These are phyloP conservation scores for Xyrichtys novacula DNA, from an alignment of 2,797 vertebrate genomes.

Conservation along the genomic window DNA sequence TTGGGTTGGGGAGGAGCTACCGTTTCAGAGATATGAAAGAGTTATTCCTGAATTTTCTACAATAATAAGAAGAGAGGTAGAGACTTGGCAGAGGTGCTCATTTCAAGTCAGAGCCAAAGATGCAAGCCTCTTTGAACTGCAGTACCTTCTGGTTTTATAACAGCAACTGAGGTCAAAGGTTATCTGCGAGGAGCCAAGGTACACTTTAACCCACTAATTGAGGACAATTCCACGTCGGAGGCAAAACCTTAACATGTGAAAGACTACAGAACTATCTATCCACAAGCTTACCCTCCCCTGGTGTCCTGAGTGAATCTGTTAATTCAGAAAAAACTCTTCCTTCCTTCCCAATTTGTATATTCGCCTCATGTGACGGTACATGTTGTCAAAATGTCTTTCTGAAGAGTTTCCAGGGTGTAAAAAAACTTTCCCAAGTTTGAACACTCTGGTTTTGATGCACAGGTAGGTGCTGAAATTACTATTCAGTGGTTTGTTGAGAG, in stretches of 20 bases:
- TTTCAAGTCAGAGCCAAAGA: conserved; percentile 22
- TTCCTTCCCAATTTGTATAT: too few species aligned
- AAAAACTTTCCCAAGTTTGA: too few species aligned
- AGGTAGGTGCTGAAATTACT: too few species aligned
- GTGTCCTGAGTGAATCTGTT: neutral
- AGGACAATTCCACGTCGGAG: conserved; percentile 69
- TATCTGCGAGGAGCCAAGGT: conserved; percentile 64
- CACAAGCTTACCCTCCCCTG: neutral
- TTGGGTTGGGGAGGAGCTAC: conserved; percentile 68
- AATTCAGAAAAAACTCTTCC: neutral
- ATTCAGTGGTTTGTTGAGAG: too few species aligned
- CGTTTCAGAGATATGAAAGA: conserved; percentile 9
- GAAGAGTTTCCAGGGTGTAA: too few species aligned
- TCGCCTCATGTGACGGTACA: too few species aligned
- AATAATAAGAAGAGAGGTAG: conserved; percentile 14
- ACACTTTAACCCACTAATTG: conserved; percentile 63
- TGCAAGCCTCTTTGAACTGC: neutral
- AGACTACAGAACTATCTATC: neutral
- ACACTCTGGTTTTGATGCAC: too few species aligned
- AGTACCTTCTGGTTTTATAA: conserved; percentile 71
- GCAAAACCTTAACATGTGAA: neutral
- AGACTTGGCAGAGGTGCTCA: conserved; percentile 26
- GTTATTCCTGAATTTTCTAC: conserved; percentile 24
- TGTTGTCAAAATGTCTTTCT: too few species aligned
- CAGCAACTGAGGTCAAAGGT: conserved; percentile 55